Conservation (phyloP, 2,888 invertebrate genomes). For the Notodonta ziczac region DNA sequence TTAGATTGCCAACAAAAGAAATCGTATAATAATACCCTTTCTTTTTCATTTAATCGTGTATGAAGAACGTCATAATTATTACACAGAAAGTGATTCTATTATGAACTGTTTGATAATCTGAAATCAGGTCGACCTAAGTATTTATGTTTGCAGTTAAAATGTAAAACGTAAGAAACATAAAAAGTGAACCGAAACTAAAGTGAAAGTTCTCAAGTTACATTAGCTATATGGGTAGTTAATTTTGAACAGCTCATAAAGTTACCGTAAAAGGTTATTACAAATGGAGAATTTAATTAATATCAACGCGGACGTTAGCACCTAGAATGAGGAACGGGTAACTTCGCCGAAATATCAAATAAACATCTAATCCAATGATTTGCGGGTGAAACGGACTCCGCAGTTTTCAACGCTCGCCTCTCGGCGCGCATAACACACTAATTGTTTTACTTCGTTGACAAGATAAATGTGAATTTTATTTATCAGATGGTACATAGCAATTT, state of each 20-base stretch:
- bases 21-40: too few species aligned
- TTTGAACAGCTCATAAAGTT: not conserved
- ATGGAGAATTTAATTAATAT: conserved; percentile 2
- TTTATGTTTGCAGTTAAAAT: too few species aligned
- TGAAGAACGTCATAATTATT: too few species aligned
- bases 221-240: not conserved
- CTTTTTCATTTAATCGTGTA: too few species aligned
- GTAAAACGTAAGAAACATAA: too few species aligned
- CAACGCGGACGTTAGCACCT: conserved; percentile 14
- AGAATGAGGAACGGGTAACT: conserved; percentile 23
- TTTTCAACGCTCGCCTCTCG: conserved; percentile 31
- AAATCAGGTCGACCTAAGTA: too few species aligned
- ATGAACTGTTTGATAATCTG: too few species aligned
- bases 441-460: conserved; percentile 39
- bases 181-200: too few species aligned
- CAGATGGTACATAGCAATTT: conserved; percentile 16
- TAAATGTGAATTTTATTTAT: conserved; percentile 35
- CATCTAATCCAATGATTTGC: conserved; percentile 36
- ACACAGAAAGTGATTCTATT: too few species aligned
- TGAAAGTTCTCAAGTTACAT: not conserved
- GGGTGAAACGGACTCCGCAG: conserved; percentile 35
- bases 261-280: not conserved
- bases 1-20: too few species aligned
- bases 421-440: conserved; percentile 40
- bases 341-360: conserved; percentile 36